Evolutionary conservation across 2,797 vertebrate species (phyloP).

Genomic region (Halcyon smyrnensis): DNA sequence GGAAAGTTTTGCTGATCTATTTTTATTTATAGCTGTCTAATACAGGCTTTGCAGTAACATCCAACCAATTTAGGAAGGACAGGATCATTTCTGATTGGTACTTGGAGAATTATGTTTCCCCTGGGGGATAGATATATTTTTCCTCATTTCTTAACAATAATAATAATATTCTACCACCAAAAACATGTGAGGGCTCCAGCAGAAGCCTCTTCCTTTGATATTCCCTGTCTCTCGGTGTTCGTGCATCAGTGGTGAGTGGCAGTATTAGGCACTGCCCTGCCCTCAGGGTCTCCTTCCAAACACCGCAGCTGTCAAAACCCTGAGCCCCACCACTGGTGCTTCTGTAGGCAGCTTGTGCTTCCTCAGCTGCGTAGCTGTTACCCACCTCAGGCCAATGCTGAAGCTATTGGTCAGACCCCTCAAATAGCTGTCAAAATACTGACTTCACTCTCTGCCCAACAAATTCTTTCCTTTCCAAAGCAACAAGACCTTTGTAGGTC

Average conservation of each 20-base stretch:
- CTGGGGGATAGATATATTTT: neutral
- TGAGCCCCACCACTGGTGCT: neutral
- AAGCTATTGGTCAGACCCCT: neutral
- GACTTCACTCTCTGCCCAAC: neutral
- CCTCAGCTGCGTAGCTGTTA: neutral
- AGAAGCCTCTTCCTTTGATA: neutral
- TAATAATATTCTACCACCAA: neutral
- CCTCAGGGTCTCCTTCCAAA: accelerated
- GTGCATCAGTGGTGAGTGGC: neutral
- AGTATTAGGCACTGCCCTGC: neutral
- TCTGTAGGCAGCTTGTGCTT: neutral
- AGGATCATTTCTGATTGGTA: neutral
- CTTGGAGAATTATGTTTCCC: neutral
- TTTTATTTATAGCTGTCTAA: neutral
- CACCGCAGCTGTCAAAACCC: neutral
- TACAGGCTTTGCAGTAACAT: neutral
- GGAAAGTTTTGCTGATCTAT: neutral
- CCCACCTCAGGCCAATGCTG: accelerated
- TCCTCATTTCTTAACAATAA: neutral
- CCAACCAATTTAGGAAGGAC: neutral
- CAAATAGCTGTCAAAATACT: neutral
- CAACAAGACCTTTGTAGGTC: neutral
- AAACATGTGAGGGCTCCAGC: neutral
- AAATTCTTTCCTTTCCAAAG: neutral
- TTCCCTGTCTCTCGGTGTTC: neutral